phyloP scores from a whole-genome alignment of 2,797 vertebrate species.

The Eulemur rubriventer region DNA sequence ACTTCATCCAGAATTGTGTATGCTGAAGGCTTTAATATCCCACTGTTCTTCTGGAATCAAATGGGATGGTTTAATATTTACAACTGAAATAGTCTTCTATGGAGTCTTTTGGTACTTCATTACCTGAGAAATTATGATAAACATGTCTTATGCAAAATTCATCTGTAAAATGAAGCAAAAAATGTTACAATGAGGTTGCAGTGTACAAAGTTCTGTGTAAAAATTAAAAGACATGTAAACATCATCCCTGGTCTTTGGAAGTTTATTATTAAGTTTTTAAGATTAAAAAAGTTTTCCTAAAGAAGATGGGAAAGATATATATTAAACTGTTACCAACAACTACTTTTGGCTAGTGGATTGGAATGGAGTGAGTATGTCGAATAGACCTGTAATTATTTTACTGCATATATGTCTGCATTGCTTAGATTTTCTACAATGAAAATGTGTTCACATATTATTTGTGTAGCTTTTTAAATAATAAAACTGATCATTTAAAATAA shows the following conservation, averaged over 20 bases:
- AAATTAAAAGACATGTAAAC: background rate
- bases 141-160: background rate
- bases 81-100: background rate
- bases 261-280: background rate
- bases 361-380: background rate
- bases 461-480: background rate
- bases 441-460: background rate
- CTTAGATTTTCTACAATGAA: slow-evolving; percentile 2
- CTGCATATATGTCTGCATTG: background rate
- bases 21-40: background rate
- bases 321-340: background rate
- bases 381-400: background rate
- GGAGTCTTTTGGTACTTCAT: background rate
- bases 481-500: background rate
- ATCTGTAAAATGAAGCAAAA: background rate
- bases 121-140: background rate
- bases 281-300: background rate
- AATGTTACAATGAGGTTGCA: background rate
- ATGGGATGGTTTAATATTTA: background rate
- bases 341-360: background rate
- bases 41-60: background rate
- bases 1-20: background rate
- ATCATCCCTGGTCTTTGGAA: background rate
- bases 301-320: background rate
- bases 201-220: background rate